phyloP scores from a whole-genome alignment of 2,797 vertebrate species.

The Poeciliopsis gracilis region DNA sequence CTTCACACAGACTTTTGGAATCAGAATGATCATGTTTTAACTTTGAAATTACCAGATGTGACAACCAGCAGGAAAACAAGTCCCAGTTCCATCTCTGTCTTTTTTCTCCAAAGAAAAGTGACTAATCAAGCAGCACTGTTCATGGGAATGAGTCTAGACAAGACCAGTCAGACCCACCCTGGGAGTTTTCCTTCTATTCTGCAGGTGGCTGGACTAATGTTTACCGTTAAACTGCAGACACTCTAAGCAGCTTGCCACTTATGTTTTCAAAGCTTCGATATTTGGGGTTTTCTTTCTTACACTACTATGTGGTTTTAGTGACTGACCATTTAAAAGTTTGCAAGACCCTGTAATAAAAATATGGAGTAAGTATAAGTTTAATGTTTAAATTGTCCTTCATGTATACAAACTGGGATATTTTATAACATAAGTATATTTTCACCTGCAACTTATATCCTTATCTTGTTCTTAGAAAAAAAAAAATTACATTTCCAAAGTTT shows the following conservation, averaged over 20 bases:
- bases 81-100: slow-evolving; percentile 50
- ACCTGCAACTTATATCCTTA: neutral
- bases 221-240: neutral
- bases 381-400: neutral
- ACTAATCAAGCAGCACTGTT: slow-evolving; percentile 37
- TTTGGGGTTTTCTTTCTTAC: neutral
- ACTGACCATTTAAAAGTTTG: neutral
- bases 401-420: neutral
- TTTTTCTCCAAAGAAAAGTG: slow-evolving; percentile 9
- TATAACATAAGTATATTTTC: neutral
- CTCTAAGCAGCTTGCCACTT: neutral
- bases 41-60: slow-evolving; percentile 60
- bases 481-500: too few species aligned
- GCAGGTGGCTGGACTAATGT: slow-evolving; percentile 40
- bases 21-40: neutral
- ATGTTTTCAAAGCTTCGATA: neutral
- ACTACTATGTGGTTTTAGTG: neutral
- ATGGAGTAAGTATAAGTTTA: neutral
- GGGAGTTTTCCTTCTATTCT: slow-evolving; percentile 49
- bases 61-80: slow-evolving; percentile 53
- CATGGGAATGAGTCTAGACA: slow-evolving; percentile 38
- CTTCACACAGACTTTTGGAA: neutral
- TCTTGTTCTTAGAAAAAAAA: neutral
- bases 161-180: slow-evolving; percentile 18
- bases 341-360: neutral